A percentile compares a stretch with the other conserved stretches of the same genome.
Evolutionary conservation across 2,888 invertebrate genomes (phyloP).

Genomic region (Cerastoderma edule): DNA sequence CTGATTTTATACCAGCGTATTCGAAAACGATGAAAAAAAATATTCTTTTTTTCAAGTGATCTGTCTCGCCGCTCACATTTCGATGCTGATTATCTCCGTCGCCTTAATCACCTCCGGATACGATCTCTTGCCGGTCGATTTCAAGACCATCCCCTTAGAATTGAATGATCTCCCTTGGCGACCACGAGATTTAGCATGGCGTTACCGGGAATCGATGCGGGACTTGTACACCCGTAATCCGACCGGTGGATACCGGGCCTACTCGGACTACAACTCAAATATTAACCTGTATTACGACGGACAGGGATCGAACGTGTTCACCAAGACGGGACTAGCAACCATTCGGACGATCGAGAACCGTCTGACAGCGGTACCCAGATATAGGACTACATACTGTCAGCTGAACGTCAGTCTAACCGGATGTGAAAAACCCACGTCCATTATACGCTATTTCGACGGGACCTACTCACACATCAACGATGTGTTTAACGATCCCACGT

Average conservation of each 20-base stretch:
- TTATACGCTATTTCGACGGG: slow-evolving; percentile 73
- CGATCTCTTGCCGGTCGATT: slow-evolving; percentile 70
- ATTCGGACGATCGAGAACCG: slow-evolving; percentile 68
- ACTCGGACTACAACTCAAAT: slow-evolving; percentile 37
- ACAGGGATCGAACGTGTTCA: slow-evolving; percentile 69
- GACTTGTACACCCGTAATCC: slow-evolving; percentile 41
- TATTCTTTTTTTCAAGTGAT: slow-evolving; percentile 55
- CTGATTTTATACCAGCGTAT: neutral
- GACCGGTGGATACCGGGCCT: slow-evolving; percentile 24
- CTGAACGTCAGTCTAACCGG: slow-evolving; percentile 7
- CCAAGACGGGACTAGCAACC: slow-evolving; percentile 56
- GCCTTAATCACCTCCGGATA: slow-evolving; percentile 61
- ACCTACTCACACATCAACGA: slow-evolving; percentile 54
- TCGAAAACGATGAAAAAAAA: neutral
- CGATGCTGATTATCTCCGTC: slow-evolving; percentile 54
- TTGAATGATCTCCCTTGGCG: slow-evolving; percentile 66
- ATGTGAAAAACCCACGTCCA: slow-evolving; percentile 61
- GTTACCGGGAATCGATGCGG: slow-evolving; percentile 38
- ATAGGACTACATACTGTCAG: slow-evolving; percentile 52
- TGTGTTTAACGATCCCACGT: slow-evolving; percentile 68
- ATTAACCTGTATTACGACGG: slow-evolving; percentile 65
- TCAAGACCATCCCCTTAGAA: slow-evolving; percentile 69
- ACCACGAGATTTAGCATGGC: slow-evolving; percentile 67
- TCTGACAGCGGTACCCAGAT: slow-evolving; percentile 41
- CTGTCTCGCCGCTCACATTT: slow-evolving; percentile 53